Percentiles rank a stretch among this genome's conserved stretches.
These are phyloP conservation scores for Calephelis nemesis DNA, from an alignment of 1,140 invertebrate species.

Conservation along the genomic window DNA sequence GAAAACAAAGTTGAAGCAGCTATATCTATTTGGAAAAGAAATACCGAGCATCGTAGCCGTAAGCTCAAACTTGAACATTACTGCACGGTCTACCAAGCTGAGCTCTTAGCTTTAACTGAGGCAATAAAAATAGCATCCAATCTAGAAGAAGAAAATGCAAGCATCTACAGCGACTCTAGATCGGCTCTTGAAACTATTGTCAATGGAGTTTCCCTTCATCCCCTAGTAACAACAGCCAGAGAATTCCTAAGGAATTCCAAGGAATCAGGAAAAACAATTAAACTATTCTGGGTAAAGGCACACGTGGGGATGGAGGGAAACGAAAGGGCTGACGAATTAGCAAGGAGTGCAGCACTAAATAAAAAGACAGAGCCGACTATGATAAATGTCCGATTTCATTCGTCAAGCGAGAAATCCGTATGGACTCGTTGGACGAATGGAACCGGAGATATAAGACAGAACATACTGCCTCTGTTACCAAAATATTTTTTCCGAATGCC, in stretches of 20 bases:
- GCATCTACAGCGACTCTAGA: not conserved
- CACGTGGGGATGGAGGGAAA: no score
- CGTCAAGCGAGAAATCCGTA: not conserved
- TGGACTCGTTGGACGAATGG: not conserved
- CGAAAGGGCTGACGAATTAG: no score
- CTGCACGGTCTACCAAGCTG: not conserved
- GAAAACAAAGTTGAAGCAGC: not conserved
- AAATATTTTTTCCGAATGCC: not conserved
- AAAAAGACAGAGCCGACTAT: not conserved
- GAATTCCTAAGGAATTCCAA: no score
- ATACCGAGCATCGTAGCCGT: not conserved
- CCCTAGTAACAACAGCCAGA: not conserved
- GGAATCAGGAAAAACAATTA: no score
- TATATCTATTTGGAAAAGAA: not conserved
- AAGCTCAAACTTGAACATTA: not conserved
- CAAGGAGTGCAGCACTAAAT: no score
- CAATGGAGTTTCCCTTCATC: not conserved
- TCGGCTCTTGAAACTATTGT: not conserved
- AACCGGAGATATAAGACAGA: not conserved
- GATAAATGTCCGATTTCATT: not conserved
- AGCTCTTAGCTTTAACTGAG: not conserved
- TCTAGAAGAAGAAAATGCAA: not conserved
- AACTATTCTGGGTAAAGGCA: no score
- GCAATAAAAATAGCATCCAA: not conserved
- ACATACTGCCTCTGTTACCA: not conserved